Evolutionary conservation across 2,888 invertebrate species (phyloP), one percentile per base, ranked within the genome.

Genomic region (Hydrotaea diabolus): DNA sequence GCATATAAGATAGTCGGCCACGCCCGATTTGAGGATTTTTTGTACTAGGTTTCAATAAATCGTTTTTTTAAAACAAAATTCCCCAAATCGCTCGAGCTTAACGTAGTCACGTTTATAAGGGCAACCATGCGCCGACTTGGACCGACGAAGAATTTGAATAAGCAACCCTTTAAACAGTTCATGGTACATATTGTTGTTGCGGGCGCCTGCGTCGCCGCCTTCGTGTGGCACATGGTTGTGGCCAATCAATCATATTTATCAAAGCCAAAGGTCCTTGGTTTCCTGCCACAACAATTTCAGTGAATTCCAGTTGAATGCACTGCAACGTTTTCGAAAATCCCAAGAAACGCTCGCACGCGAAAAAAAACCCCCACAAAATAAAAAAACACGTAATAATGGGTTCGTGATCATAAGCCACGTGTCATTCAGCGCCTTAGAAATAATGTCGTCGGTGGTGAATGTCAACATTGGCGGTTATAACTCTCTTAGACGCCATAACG

Each of bases 381-480:
- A n/a, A n/a, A n/a, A n/a, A n/a, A n/a, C n/a, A n/a, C n/a, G n/a
- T 39, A 79, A 74, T 55, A 77, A 43, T 69, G 31, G 73, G 76
- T 78, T 85, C 85, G 85, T 85, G 85, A 85, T 85, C 85, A 57
- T 59, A 80, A 80, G 85, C 85, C 85, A 85, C 85, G 85, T 85
- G 85, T 85, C 85, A 85, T 72, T 83, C 79, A 78, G 75, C 85
- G 80, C 82, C 82, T 82, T 59, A 11, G 13, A 74, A 82, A 26
- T 72, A 53, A 55, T 55, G 55, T 55, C 19, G 55, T 21, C 21
- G 55, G 64, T 73, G 53, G 74, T 53, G 78, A 81, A 77, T 81
- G 83, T 85, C 82, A 83, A 80, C 80, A 78, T 78, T 83, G 77
- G 75, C 81, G 39, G 76, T 79, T 83, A 81, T 80, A 77, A 81